Base-by-base conservation (phyloP, 23 tunicate species). In the Trididemnum clinides region DNA sequence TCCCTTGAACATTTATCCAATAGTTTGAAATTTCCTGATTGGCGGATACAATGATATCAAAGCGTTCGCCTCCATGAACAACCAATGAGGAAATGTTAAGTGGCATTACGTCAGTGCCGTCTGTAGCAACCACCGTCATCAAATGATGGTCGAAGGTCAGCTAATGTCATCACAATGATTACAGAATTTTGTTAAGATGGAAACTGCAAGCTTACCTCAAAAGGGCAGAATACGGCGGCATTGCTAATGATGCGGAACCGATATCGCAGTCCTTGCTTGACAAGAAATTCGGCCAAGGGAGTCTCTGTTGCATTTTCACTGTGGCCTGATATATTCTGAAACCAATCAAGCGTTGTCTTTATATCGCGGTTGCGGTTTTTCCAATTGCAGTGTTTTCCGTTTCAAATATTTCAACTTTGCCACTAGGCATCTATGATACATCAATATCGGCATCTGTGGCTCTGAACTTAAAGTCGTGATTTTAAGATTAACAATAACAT, bases 201-300 rank as follows among this genome's bases (percentile, higher is more conserved):
- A 66, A 15, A n/a, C 71, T n/a, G n/a, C n/a, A n/a, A n/a, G n/a
- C 81, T 50, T 37, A 94, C 98, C 94, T 94, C 85, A 31, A 89
- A 65, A 15, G 98, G 98, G 82, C 98, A 94, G 57, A 94, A 89
- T 29, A 89, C 81, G 10, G 76, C 94, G 0, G 98, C 98, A 32
- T 86, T 89, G 85, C 89, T 94, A 54, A 94, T 94, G 50, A 88
- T 69, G 39, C 98, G 87, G 75, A 94, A 94, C 27, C 98, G 58
- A 51, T 94, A 89, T 28, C 93, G 80, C 70, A 64, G 25, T 0
- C 80, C 78, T 19, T 54, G 31, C 33, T 75, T 82, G 29, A 94
- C 90, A 0, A 22, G 12, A 31, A 88, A 94, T 37, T 66, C 37
- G 3, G 75, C 37, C 37, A 66, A 6, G 3, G 75, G 75, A 29